phyloP scores from a whole-genome alignment of 2,888 invertebrate genomes.

The Ormyrus labotus region DNA sequence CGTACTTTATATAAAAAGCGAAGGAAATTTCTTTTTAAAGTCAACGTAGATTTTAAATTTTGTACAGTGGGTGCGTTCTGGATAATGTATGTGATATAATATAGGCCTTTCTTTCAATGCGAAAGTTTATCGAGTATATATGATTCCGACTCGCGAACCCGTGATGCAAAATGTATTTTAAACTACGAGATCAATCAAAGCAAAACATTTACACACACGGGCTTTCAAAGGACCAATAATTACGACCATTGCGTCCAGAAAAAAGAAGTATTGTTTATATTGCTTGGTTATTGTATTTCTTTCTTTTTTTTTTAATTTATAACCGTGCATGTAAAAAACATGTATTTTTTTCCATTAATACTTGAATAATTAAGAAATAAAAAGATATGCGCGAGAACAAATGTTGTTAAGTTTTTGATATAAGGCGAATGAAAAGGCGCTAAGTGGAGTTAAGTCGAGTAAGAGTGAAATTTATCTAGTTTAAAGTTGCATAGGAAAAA shows the following conservation, averaged over 20 bases:
- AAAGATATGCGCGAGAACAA: constrained; percentile 43
- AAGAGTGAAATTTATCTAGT: neutral
- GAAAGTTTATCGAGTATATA: constrained; percentile 59
- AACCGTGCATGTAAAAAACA: constrained; percentile 38
- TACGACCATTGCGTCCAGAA: constrained; percentile 37
- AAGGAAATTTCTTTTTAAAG: constrained; percentile 51
- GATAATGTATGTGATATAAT: constrained; percentile 69
- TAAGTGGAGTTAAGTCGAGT: constrained; percentile 4
- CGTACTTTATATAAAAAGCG: constrained; percentile 29
- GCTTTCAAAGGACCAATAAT: constrained; percentile 29
- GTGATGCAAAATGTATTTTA: constrained; percentile 20
- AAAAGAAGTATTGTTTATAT: constrained; percentile 47
- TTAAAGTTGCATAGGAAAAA: constrained; percentile 31
- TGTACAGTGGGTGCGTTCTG: constrained; percentile 62
- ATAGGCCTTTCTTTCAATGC: constrained; percentile 67
- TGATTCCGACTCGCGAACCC: constrained; percentile 36
- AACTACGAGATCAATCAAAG: constrained; percentile 19
- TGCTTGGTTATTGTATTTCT: constrained; percentile 39
- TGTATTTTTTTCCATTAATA: constrained; percentile 42
- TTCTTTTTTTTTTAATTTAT: constrained; percentile 51
- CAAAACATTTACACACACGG: constrained; percentile 19
- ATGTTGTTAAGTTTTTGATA: constrained; percentile 56
- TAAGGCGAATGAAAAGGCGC: constrained; percentile 6
- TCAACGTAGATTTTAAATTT: constrained; percentile 52
- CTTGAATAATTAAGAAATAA: constrained; percentile 32